These are phyloP conservation scores for Ornithoptera priamus DNA, from an alignment of 2,888 invertebrate species.

Conservation along the genomic window DNA sequence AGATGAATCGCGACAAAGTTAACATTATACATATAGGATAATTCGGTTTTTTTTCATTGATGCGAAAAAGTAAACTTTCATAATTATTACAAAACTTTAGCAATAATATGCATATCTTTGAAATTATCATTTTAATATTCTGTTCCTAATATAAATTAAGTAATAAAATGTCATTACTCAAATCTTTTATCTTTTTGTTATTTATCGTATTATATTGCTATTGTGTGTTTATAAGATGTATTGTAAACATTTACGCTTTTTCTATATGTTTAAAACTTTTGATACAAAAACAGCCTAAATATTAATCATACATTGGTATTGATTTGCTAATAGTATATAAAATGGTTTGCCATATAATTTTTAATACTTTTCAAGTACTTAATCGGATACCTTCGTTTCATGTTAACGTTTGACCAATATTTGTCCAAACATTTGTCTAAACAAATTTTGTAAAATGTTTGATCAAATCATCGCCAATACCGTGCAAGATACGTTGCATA, in stretches of 20 bases:
- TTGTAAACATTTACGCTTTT: constrained; percentile 4
- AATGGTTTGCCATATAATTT: background rate
- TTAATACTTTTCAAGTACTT: no score
- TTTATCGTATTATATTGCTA: background rate
- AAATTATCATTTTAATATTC: constrained; percentile 9
- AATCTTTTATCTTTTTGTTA: constrained; percentile 4
- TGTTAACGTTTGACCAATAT: no score
- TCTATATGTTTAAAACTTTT: constrained; percentile 6
- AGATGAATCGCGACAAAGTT: no score
- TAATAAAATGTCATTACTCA: constrained; percentile 11
- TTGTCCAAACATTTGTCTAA: no score
- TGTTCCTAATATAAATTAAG: constrained; percentile 13
- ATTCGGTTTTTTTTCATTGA: no score
- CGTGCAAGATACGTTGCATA: no score
- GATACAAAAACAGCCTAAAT: background rate
- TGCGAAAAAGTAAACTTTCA: no score
- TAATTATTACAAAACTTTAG: constrained; percentile 15
- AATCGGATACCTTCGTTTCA: no score
- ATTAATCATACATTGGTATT: background rate
- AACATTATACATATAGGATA: no score
- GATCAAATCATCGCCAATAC: no score
- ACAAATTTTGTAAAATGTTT: no score
- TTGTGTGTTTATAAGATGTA: background rate
- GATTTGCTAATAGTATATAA: constrained; percentile 10
- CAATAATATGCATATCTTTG: constrained; percentile 37